Base-by-base conservation (phyloP, 2,797 vertebrate genomes). In the Aeoliscus strigatus region DNA sequence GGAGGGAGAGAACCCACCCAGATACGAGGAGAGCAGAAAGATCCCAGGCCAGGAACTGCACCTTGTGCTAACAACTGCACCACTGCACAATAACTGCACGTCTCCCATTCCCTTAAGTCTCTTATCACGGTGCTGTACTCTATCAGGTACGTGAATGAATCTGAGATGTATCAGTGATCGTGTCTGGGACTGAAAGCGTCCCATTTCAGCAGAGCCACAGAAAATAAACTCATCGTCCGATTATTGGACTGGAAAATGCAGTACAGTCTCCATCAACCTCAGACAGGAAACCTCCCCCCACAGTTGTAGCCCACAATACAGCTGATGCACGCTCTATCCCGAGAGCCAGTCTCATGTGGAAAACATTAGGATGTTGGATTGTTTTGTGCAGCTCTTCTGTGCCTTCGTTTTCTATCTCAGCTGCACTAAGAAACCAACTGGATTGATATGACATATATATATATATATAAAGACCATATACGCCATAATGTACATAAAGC, bases 241-340 rank as follows among this genome's bases (percentile, higher is more conserved):
- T 73, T 69, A 60, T 42, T 74, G 65, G 50, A 63, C 74, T 75
- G 71, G 77, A 81, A 82, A 83, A 72, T 58, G 2, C 60, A 60
- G 36, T 32, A 33, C 27, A 57, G 44, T 70, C 44, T 70, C 47
- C 27, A 66, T 68, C 33, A 39, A 38, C 31, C 60, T 67, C 46
- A 70, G 49, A 64, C 52, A 49, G 54, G 45, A 70, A 50, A 53
- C 46, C 18, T 45, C 30, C 37, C 41, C 21, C n/a, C 37, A 26
- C 48, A 74, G 41, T 65, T 52, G 36, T 8, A 44, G 39, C 38
- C 28, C 39, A 40, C 12, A 44, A 14, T 43, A 16, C 34, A 59
- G 25, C 51, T 35, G 48, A 67, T 56, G 18, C 48, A 49, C 31
- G 51, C 27, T 51, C 43, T 18, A 24, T 28, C 30, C 43, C 32